Percentiles rank a stretch among this genome's conserved stretches.
phyloP scores from a whole-genome alignment of 2,888 invertebrate genomes.

The Melieria crassipennis region DNA sequence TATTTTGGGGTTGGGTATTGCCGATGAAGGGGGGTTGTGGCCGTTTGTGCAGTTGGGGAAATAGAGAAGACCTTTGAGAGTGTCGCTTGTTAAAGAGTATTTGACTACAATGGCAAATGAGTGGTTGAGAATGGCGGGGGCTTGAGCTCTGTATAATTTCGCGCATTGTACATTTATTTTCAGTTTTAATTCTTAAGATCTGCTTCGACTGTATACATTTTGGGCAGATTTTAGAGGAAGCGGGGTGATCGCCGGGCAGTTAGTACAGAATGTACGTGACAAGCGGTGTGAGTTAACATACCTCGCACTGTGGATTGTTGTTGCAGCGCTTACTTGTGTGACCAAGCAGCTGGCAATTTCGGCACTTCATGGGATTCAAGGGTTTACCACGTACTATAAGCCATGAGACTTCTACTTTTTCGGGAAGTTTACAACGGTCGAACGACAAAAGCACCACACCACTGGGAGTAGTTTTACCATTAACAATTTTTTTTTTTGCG shows the following conservation, averaged over 20 bases:
- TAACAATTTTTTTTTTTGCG: too few relatives aligned
- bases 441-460: not conserved
- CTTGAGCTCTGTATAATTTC: not conserved
- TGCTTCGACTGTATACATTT: not conserved
- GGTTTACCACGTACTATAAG: not conserved
- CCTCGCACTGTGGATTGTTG: not conserved
- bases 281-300: not conserved
- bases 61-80: too few relatives aligned
- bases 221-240: not conserved
- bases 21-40: too few relatives aligned
- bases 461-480: not conserved
- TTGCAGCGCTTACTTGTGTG: not conserved
- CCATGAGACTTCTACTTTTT: not conserved
- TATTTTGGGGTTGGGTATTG: too few relatives aligned
- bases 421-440: not conserved
- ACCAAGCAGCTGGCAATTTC: constrained; percentile 7
- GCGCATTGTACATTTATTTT: not conserved
- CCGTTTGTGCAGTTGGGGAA: too few relatives aligned
- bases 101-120: too few relatives aligned
- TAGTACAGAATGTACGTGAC: not conserved
- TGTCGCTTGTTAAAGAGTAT: too few relatives aligned
- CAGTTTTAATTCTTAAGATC: not conserved
- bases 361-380: constrained; percentile 16
- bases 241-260: not conserved
- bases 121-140: too few relatives aligned